Conservation (phyloP, 2,888 invertebrate species). For the Leptinotarsa peninsularis region DNA sequence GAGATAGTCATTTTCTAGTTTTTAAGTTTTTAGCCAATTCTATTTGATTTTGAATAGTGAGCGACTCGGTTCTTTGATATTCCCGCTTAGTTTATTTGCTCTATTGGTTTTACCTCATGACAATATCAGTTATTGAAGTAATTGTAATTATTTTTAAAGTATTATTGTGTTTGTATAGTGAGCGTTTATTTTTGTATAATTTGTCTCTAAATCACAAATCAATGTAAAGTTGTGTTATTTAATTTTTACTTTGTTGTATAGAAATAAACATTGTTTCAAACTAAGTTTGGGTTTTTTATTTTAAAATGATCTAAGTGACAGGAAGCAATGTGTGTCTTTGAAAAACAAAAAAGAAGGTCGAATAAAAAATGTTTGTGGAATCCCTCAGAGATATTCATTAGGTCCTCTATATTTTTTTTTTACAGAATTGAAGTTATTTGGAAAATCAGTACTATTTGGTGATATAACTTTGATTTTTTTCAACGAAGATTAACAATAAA, state of each 20-base stretch:
- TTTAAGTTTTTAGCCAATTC: slow-evolving; percentile 38
- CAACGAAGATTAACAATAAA: too few relatives aligned
- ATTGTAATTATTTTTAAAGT: slow-evolving; percentile 31
- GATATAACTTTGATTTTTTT: too few relatives aligned
- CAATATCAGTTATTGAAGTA: slow-evolving; percentile 23
- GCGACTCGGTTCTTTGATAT: slow-evolving; percentile 23
- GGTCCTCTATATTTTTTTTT: too few relatives aligned
- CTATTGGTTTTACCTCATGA: slow-evolving; percentile 41
- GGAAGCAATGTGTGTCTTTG: too few relatives aligned
- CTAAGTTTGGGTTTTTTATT: background rate
- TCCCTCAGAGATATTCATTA: too few relatives aligned
- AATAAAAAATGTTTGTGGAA: too few relatives aligned
- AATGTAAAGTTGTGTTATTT: slow-evolving; percentile 22
- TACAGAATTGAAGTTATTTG: too few relatives aligned
- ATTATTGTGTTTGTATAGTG: slow-evolving; percentile 36
- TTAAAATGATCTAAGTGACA: too few relatives aligned
- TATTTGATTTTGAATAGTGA: slow-evolving; percentile 25
- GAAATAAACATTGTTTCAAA: slow-evolving; percentile 24
- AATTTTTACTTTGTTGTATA: slow-evolving; percentile 24
- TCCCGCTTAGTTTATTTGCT: slow-evolving; percentile 12
- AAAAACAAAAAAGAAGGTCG: too few relatives aligned
- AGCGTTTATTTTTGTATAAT: slow-evolving; percentile 46
- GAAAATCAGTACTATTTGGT: too few relatives aligned
- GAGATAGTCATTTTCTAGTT: slow-evolving; percentile 39
- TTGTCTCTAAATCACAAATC: slow-evolving; percentile 24